Evolutionary conservation across 2,888 invertebrate genomes (phyloP), one percentile per base, ranked within the genome.

Genomic region (Muscina levida): DNA sequence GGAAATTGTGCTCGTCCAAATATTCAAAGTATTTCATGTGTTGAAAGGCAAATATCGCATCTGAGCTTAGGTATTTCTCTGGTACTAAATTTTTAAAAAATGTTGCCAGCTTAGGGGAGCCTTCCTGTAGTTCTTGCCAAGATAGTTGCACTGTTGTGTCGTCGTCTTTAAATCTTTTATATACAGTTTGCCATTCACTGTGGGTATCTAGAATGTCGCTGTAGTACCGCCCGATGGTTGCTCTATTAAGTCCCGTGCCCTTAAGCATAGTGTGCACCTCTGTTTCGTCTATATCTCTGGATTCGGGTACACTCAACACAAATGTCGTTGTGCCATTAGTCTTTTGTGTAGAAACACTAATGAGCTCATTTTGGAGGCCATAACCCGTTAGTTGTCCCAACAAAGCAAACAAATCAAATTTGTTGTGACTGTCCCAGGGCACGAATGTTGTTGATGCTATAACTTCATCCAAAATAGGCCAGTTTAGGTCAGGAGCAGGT

Each of bases 331-430:
- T 31, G 0, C 37, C 5, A 2, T 17, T 17, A n/a, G 5, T 39
- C 22, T 39, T 62, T 11, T 13, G 2, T 3, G 19, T 42, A 11
- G n/a, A 6, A 1, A 15, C 11, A n/a, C 48, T 67, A 1, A 87
- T 46, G 0, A 87, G 42, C 0, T 83, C 66, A 5, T 84, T 82
- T 0, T 79, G 79, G 1, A 88, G 53, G 0, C 86, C 85, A 44
- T 85, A 89, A 4, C 84, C 85, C 0, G 84, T 84, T 42, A 89
- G 31, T 4, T 84, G 83, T 0, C 86, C 89, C 67, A 88, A n/a
- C 0, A 80, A 57, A 0, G 19, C 0, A 86, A 85, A 4, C 82
- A 83, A 46, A 86, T 73, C 87, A 87, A 89, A 13, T 76, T 71
- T 31, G n/a, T 31, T 31, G 31, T 3, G 56, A 5, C 82, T 53